Conservation (phyloP, 2,113 vertebrate species). For the Aix galericulata region DNA sequence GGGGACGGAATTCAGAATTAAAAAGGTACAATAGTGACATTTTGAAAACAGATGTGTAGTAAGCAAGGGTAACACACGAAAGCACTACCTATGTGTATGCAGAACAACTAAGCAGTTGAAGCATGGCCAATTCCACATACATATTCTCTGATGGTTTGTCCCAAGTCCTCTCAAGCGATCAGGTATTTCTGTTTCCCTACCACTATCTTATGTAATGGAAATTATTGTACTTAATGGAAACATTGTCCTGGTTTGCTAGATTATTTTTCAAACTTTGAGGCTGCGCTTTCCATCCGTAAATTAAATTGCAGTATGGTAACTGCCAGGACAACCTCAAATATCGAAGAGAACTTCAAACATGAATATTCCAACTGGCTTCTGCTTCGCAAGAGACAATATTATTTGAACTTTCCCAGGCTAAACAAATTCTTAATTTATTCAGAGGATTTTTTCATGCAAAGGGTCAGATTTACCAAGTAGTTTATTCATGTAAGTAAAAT, state of each 20-base stretch:
- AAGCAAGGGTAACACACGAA: constrained; percentile 40
- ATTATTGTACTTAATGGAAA: background rate
- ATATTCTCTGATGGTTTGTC: background rate
- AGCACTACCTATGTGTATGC: constrained; percentile 40
- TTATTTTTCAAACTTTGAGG: constrained; percentile 10
- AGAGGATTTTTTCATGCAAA: constrained; percentile 18
- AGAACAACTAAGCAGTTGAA: constrained; percentile 50
- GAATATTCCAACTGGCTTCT: background rate
- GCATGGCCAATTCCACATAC: constrained; percentile 31
- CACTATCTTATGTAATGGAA: background rate
- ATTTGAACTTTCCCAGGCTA: constrained; percentile 41
- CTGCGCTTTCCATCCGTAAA: constrained; percentile 39
- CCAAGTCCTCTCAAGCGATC: constrained; percentile 38
- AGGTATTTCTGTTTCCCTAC: constrained; percentile 43
- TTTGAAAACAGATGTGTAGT: background rate
- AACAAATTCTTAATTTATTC: constrained; percentile 50
- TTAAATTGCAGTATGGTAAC: background rate
- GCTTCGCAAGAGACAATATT: background rate
- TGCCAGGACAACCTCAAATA: constrained; percentile 52
- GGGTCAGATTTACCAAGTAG: background rate
- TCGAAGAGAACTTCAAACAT: background rate
- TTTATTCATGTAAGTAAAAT: background rate
- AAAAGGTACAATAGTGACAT: background rate
- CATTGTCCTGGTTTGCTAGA: constrained; percentile 53
- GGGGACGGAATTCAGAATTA: constrained; percentile 44